Conservation (phyloP, 2,113 vertebrate species). For the Ginglymostoma cirratum region DNA sequence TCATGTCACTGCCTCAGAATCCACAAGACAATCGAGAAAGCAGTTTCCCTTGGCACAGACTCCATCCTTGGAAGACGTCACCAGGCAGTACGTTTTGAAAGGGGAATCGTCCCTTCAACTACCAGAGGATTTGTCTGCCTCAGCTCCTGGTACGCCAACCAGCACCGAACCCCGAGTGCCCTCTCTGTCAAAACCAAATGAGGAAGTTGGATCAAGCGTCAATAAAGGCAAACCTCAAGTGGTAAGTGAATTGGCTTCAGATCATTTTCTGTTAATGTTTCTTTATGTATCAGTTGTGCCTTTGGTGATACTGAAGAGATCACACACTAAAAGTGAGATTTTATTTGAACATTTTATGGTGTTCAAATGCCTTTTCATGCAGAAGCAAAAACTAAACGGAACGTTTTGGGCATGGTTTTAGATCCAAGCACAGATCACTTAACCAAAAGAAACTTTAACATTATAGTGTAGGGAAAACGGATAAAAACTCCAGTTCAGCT, state of each 20-base stretch:
- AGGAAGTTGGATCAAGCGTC: constrained; percentile 55
- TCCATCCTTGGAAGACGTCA: constrained; percentile 76
- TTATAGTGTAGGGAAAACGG: not conserved
- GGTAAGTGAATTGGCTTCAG: constrained; percentile 68
- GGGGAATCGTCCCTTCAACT: constrained; percentile 50
- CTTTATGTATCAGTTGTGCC: constrained; percentile 47
- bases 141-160: constrained; percentile 50
- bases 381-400: not conserved
- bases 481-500: not conserved
- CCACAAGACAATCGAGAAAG: constrained; percentile 47
- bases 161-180: constrained; percentile 54
- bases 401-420: not conserved
- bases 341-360: not conserved
- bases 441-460: not conserved
- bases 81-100: constrained; percentile 74
- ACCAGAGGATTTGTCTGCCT: constrained; percentile 54
- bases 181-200: constrained; percentile 50
- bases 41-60: constrained; percentile 51
- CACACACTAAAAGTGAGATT: not conserved
- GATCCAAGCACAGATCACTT: not conserved
- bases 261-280: constrained; percentile 46
- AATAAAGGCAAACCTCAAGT: constrained; percentile 80
- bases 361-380: constrained; percentile 3
- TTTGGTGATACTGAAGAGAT: constrained; percentile 41
- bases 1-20: constrained; percentile 43